Evolutionary conservation across 2,797 vertebrate species (phyloP).

Genomic region (Gymnothorax javanicus): DNA sequence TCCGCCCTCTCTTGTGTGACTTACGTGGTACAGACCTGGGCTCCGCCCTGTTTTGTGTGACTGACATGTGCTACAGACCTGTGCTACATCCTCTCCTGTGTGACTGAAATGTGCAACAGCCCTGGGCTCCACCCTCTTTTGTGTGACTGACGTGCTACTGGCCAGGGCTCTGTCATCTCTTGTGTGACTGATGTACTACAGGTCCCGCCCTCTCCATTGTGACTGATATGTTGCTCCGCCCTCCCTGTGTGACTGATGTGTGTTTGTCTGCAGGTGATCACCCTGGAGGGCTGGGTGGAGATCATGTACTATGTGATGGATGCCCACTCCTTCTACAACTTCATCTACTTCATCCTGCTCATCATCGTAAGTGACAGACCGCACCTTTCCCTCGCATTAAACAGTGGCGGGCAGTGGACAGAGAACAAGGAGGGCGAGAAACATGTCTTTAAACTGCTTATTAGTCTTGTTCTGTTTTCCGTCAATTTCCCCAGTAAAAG

Average conservation of each 20-base stretch:
- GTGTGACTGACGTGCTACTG: neutral
- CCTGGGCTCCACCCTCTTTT: too few species aligned
- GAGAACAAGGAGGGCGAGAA: too few species aligned
- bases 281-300: slow-evolving; percentile 98
- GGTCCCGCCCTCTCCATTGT: neutral
- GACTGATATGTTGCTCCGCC: neutral
- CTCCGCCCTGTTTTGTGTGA: neutral
- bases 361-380: slow-evolving; percentile 87
- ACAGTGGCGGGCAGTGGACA: too few species aligned
- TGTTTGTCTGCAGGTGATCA: slow-evolving; percentile 83
- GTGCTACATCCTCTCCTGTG: neutral
- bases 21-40: neutral
- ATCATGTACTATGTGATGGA: slow-evolving; percentile 99
- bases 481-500: too few species aligned
- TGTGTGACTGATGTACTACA: too few species aligned
- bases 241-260: neutral
- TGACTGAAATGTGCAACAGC: too few species aligned
- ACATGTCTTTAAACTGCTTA: too few species aligned
- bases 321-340: slow-evolving; percentile 98
- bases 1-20: neutral
- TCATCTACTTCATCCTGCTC: slow-evolving; percentile 97
- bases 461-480: too few species aligned
- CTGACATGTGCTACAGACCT: neutral
- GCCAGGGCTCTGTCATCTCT: neutral
- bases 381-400: too few species aligned